Evolutionary conservation across 2,888 invertebrate species (phyloP).

Genomic region (Tuberolachnus salignus): DNA sequence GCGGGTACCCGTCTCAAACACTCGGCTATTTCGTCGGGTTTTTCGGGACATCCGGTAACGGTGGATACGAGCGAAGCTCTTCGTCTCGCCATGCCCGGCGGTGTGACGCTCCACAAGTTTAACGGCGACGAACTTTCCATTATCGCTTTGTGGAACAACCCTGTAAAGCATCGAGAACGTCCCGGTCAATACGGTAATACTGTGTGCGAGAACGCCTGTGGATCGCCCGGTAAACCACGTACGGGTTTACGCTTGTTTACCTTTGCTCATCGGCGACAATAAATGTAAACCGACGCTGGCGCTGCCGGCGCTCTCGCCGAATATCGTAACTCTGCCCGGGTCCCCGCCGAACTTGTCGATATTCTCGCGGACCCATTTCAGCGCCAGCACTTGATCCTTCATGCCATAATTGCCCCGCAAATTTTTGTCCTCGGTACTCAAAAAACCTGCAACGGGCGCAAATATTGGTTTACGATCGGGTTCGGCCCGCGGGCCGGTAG

Average conservation of each 20-base stretch:
- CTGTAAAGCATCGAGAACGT: too few relatives aligned
- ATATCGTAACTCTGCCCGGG: slow-evolving; percentile 70
- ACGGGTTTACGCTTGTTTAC: too few relatives aligned
- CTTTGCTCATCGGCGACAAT: slow-evolving; percentile 64
- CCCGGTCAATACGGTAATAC: too few relatives aligned
- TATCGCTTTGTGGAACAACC: slow-evolving; percentile 55
- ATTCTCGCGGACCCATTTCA: slow-evolving; percentile 70
- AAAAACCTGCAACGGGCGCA: slow-evolving; percentile 64
- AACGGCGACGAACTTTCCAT: slow-evolving; percentile 71
- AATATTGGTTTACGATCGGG: too few relatives aligned
- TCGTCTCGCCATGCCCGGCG: slow-evolving; percentile 62
- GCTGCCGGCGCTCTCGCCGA: slow-evolving; percentile 75
- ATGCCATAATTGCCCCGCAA: slow-evolving; percentile 61
- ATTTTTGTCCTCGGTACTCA: slow-evolving; percentile 70
- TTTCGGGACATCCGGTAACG: slow-evolving; percentile 63
- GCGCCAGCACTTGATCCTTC: slow-evolving; percentile 63
- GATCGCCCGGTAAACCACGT: too few relatives aligned
- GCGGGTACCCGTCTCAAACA: slow-evolving; percentile 42
- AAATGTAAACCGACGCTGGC: slow-evolving; percentile 74
- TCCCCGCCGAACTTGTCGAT: slow-evolving; percentile 71
- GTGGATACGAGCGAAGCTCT: slow-evolving; percentile 68
- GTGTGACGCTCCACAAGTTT: slow-evolving; percentile 65
- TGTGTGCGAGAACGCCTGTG: too few relatives aligned
- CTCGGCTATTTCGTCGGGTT: not conserved
- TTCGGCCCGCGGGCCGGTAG: too few relatives aligned